phyloP scores from a whole-genome alignment of 2,797 vertebrate species.

The Borostomias antarcticus region DNA sequence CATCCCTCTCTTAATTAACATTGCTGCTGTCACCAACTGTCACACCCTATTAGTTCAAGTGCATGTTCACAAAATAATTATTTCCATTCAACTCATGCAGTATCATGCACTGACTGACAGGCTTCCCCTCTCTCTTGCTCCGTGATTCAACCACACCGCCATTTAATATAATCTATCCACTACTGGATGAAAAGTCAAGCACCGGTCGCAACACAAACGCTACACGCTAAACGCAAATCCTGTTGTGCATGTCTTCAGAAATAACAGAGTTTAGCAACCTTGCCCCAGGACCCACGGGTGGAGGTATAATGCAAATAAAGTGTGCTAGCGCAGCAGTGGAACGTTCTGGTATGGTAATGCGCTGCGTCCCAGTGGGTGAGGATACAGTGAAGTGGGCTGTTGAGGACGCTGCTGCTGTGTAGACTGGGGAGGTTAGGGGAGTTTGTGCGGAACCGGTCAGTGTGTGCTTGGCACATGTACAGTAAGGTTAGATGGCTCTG shows the following conservation, averaged over 20 bases:
- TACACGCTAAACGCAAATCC: conserved; percentile 31
- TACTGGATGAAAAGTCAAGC: conserved; percentile 38
- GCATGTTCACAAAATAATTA: conserved; percentile 16
- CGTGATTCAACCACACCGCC: conserved; percentile 19
- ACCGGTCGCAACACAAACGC: no score
- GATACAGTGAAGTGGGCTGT: conserved; percentile 11
- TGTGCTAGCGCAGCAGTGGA: conserved; percentile 11
- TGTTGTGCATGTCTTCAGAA: conserved; percentile 33
- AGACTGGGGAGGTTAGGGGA: conserved; percentile 22
- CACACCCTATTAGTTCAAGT: conserved; percentile 56
- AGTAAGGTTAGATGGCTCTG: conserved; percentile 54
- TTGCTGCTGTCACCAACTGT: conserved; percentile 74
- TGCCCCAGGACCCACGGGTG: conserved; percentile 11
- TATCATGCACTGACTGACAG: conserved; percentile 30
- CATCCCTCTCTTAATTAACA: conserved; percentile 67
- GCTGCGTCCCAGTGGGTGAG: conserved; percentile 23
- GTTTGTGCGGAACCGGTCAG: conserved; percentile 47
- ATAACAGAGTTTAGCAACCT: conserved; percentile 35
- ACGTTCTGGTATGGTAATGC: conserved; percentile 10
- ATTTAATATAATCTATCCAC: conserved; percentile 5
- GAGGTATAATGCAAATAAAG: conserved; percentile 16
- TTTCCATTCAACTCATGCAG: conserved; percentile 16
- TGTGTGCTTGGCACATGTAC: conserved; percentile 43
- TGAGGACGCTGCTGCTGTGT: conserved; percentile 20
- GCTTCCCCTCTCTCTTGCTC: conserved; percentile 26